Base-by-base conservation (phyloP, 2,797 vertebrate species). In the Anableps anableps region DNA sequence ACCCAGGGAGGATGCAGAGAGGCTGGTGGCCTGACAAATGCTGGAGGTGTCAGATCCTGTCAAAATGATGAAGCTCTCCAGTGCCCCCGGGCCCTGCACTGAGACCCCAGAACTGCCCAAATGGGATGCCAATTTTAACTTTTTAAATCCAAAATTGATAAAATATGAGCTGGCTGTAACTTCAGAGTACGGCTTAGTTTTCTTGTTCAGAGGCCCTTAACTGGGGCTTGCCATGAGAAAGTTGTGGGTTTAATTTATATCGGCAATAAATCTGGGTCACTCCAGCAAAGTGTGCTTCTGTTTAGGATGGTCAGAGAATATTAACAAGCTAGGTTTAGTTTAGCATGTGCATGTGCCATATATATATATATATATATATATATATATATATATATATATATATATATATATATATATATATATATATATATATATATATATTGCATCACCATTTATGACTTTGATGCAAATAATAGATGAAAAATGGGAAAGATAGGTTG, bases 51-150 rank as follows among this genome's bases (percentile, higher is more conserved):
- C 95, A 93, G 79, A 88, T 93, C 86, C 92, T 93, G 94, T 95
- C 95, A 94, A 91, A 82, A 94, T 95, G 94, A 96, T 95, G 94
- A 96, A 95, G 93, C 90, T 93, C 89, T 89, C 79, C 77, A 55
- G 78, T 87, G 91, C 79, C 88, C 88, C 74, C 80, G 38, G 19
- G 88, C 88, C 88, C 70, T 83, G 88, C 87, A 88, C 86, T 41
- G 88, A 93, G 93, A 91, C 92, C 93, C 84, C 51, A 72, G 26
- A 60, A 21, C 55, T 19, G 85, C 87, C 92, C 89, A 91, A 92
- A 92, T 88, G 90, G 89, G 89, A 91, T 29, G 81, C 93, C 91
- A 91, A 91, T 94, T 94, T 94, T 78, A 83, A 87, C 88, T 94
- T 91, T 86, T 89, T 88, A 90, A 93, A 94, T 93, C 88, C 87